These are phyloP conservation scores for Myiotriccus ornatus DNA, from an alignment of 2,797 vertebrate genomes.

Conservation along the genomic window DNA sequence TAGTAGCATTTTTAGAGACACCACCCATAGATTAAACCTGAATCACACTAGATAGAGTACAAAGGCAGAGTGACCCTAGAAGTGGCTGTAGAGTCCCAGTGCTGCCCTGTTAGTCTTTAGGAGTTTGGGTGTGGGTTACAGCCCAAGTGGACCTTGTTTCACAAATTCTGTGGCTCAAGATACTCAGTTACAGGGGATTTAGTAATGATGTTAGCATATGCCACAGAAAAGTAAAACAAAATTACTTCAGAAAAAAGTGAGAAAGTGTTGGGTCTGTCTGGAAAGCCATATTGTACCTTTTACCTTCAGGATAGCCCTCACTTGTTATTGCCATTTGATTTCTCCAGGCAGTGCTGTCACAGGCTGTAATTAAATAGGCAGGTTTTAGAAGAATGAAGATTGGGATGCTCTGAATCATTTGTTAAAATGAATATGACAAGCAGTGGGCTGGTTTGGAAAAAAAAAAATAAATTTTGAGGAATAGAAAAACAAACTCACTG, in stretches of 20 bases:
- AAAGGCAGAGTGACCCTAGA: neutral
- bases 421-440: constrained; percentile 26
- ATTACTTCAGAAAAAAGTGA: neutral
- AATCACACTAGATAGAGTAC: neutral
- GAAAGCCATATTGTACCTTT: neutral
- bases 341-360: neutral
- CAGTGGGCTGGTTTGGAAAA: neutral
- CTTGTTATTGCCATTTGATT: neutral
- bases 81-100: neutral
- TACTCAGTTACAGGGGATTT: neutral
- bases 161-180: neutral
- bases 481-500: constrained; percentile 12
- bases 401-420: neutral
- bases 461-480: neutral
- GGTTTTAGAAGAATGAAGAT: neutral
- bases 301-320: neutral
- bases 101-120: neutral
- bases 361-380: constrained; percentile 5
- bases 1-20: neutral
- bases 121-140: neutral
- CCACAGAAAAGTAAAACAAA: neutral
- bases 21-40: neutral
- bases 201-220: neutral
- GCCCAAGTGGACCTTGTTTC: neutral
- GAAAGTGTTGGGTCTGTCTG: neutral